Conservation (phyloP, 1,140 invertebrate genomes). For the Leptinotarsa undecemlineata region DNA sequence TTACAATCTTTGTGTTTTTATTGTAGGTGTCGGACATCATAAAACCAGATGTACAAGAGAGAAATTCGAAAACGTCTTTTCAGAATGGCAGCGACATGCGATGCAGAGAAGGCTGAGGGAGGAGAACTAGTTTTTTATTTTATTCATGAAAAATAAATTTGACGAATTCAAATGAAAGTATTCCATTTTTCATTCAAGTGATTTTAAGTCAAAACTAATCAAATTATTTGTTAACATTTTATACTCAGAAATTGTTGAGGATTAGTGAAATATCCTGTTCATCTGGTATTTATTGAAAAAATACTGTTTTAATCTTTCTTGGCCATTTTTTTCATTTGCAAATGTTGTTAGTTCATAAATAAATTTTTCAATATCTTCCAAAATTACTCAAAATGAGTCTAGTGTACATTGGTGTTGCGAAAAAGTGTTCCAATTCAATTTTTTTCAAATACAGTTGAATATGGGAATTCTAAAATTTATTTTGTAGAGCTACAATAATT, state of each 20-base stretch:
- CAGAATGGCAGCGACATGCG: background rate
- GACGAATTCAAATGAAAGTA: background rate
- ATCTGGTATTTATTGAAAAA: background rate
- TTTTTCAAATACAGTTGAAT: background rate
- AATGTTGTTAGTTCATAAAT: background rate
- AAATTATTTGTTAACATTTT: background rate
- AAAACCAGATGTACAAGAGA: background rate
- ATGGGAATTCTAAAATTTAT: background rate
- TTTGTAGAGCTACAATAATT: background rate
- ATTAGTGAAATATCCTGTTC: no score
- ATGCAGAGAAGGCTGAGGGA: background rate
- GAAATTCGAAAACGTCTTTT: background rate
- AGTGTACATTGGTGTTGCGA: background rate
- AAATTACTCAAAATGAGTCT: background rate
- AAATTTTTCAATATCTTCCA: background rate
- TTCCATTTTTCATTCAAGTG: background rate
- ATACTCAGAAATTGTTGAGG: background rate
- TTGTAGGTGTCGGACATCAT: constrained; percentile 1
- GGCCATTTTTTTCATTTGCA: background rate
- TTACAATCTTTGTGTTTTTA: background rate
- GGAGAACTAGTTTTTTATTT: background rate
- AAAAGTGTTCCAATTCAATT: background rate
- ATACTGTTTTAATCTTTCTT: background rate
- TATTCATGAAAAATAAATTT: background rate
- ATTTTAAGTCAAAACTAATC: background rate